phyloP scores from a whole-genome alignment of 2,113 vertebrate species.

The Cyprinus carpio region DNA sequence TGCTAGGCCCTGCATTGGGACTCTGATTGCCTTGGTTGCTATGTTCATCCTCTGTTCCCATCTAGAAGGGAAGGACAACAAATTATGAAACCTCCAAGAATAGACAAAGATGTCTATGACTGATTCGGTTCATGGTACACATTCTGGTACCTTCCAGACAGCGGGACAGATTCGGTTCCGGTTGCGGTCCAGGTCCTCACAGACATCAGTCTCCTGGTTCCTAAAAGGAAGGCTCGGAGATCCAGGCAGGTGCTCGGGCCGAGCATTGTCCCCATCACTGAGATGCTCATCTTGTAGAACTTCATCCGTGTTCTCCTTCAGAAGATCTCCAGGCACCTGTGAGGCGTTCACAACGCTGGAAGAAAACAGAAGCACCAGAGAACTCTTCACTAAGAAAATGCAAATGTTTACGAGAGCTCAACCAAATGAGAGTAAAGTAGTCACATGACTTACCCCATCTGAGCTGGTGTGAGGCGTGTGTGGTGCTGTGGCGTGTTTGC shows the following conservation, averaged over 20 bases:
- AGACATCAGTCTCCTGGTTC: conserved; percentile 90
- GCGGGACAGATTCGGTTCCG: conserved; percentile 86
- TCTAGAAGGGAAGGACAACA: conserved; percentile 69
- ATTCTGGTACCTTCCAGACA: conserved; percentile 81
- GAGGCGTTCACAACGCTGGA: conserved; percentile 95
- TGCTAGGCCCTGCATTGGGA: conserved; percentile 81
- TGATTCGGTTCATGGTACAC: not conserved
- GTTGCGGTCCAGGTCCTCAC: conserved; percentile 96
- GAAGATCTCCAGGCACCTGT: conserved; percentile 89
- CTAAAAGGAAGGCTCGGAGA: conserved; percentile 81
- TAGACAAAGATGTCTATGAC: not conserved
- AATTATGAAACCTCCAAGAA: not conserved
- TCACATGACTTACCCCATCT: conserved; percentile 84
- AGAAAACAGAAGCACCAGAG: not conserved
- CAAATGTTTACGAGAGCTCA: not conserved
- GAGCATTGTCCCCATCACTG: conserved; percentile 90
- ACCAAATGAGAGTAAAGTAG: not conserved
- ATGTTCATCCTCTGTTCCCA: conserved; percentile 87
- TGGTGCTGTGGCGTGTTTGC: conserved; percentile 92
- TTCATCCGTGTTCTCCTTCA: conserved; percentile 96
- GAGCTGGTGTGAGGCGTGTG: conserved; percentile 92
- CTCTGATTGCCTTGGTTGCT: conserved; percentile 84
- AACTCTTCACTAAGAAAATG: not conserved
- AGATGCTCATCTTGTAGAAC: conserved; percentile 97
- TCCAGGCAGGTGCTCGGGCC: conserved; percentile 80